These are phyloP conservation scores for Drosophila pseudoananassae DNA, from an alignment of 1,140 invertebrate species.

Conservation along the genomic window DNA sequence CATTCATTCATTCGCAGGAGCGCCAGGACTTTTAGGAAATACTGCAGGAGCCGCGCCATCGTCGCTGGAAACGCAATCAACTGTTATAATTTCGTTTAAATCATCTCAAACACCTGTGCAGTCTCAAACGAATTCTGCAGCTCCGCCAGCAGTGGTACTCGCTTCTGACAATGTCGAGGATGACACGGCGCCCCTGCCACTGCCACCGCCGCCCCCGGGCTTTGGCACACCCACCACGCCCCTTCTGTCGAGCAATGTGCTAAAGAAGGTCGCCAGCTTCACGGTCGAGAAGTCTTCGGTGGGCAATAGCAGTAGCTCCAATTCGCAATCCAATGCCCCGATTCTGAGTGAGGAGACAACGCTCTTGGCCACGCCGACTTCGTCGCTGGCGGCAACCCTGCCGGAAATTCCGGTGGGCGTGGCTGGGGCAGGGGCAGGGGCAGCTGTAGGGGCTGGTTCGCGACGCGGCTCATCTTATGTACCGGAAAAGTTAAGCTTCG, in stretches of 20 bases:
- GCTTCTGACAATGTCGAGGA: conserved; percentile 46
- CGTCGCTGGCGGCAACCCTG: conserved; percentile 41
- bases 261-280: conserved; percentile 93
- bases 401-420: conserved; percentile 21
- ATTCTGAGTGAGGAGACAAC: conserved; percentile 51
- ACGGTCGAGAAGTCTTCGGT: conserved; percentile 87
- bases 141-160: conserved; percentile 1
- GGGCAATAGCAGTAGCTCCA: conserved; percentile 45
- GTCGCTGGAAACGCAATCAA: conserved; percentile 82
- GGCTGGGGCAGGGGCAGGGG: conserved; percentile 5
- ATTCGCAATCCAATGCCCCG: conserved; percentile 22
- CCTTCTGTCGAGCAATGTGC: conserved; percentile 86
- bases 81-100: conserved; percentile 84
- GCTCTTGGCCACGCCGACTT: conserved; percentile 41
- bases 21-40: neutral
- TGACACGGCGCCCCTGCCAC: conserved; percentile 46
- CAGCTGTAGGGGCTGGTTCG: conserved; percentile 34
- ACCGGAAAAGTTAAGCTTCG: conserved; percentile 93
- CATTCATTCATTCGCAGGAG: conserved; percentile 46
- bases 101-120: conserved; percentile 84
- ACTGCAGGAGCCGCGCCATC: conserved; percentile 27
- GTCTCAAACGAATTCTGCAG: conserved; percentile 60
- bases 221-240: conserved; percentile 85
- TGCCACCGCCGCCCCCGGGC: conserved; percentile 54
- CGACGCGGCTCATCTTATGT: conserved; percentile 89